A percentile compares a stretch with the other conserved stretches of the same genome.
Evolutionary conservation across 1,140 invertebrate species (phyloP).

Genomic region (Lepidostoma basale): DNA sequence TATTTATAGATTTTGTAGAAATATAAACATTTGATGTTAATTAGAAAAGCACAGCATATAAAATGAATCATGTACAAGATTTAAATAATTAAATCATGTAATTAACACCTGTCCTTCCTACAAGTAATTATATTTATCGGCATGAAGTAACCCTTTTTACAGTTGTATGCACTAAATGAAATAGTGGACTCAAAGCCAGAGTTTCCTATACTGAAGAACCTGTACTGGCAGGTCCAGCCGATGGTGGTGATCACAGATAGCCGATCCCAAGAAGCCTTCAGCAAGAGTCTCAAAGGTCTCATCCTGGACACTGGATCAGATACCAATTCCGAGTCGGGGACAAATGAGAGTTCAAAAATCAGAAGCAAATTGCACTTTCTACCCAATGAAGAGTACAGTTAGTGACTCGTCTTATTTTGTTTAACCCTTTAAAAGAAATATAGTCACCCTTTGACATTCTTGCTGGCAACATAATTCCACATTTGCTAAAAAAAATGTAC

Average conservation of each 20-base stretch:
- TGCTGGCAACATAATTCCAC: not conserved
- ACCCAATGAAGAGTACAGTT: slow-evolving; percentile 64
- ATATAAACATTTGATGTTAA: no score
- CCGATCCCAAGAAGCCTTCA: slow-evolving; percentile 57
- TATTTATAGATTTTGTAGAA: no score
- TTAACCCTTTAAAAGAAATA: not conserved
- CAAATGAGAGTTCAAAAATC: slow-evolving; percentile 46
- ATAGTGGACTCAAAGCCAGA: slow-evolving; percentile 65
- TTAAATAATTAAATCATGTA: no score
- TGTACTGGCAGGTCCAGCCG: slow-evolving; percentile 70
- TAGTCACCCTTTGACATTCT: not conserved
- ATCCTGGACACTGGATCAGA: slow-evolving; percentile 50
- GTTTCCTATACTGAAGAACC: slow-evolving; percentile 62
- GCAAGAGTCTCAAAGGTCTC: slow-evolving; percentile 50
- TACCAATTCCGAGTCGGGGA: slow-evolving; percentile 48
- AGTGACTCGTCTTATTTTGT: slow-evolving; percentile 13
- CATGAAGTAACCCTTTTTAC: not conserved
- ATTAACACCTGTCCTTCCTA: no score
- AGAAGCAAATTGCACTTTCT: slow-evolving; percentile 60
- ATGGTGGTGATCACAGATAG: slow-evolving; percentile 62
- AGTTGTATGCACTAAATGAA: slow-evolving; percentile 68
- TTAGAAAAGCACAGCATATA: no score
- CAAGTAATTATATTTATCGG: no score
- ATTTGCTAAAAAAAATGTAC: not conserved
- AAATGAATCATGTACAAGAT: no score